These are phyloP conservation scores for Drosophila austrosaltans DNA, from an alignment of 2,888 invertebrate species.

Conservation along the genomic window DNA sequence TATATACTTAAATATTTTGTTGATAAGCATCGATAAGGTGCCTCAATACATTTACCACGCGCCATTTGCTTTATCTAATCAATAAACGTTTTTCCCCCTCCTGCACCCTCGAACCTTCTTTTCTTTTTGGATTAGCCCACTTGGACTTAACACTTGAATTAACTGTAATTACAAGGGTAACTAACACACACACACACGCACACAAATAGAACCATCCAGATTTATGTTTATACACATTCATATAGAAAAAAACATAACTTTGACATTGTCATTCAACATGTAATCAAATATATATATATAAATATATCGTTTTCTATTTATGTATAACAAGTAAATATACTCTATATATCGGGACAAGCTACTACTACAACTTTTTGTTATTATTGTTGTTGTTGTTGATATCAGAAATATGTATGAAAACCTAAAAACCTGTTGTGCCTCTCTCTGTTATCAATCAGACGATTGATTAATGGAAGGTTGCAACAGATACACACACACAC, in stretches of 20 bases:
- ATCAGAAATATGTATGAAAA: background rate
- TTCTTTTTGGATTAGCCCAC: background rate
- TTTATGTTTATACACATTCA: background rate
- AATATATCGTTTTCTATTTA: background rate
- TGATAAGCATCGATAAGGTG: conserved; percentile 3
- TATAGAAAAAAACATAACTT: background rate
- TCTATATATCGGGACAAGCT: background rate
- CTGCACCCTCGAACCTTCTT: too few relatives aligned
- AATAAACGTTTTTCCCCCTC: background rate
- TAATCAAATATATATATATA: background rate
- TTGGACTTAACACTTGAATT: conserved; percentile 9
- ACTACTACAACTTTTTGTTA: background rate
- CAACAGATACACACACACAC: background rate
- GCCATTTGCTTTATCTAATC: conserved; percentile 1
- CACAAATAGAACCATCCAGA: background rate
- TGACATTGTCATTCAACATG: background rate
- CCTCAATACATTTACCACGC: background rate
- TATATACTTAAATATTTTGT: conserved; percentile 8
- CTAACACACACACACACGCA: background rate
- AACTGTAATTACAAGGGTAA: background rate
- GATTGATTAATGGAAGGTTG: conserved; percentile 2
- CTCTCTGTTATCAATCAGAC: background rate
- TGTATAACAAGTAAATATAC: background rate
- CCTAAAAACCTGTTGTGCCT: conserved; percentile 6
- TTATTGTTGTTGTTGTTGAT: background rate